Base-by-base conservation (phyloP, 2,113 vertebrate genomes). In the Ibidorhyncha struthersii region DNA sequence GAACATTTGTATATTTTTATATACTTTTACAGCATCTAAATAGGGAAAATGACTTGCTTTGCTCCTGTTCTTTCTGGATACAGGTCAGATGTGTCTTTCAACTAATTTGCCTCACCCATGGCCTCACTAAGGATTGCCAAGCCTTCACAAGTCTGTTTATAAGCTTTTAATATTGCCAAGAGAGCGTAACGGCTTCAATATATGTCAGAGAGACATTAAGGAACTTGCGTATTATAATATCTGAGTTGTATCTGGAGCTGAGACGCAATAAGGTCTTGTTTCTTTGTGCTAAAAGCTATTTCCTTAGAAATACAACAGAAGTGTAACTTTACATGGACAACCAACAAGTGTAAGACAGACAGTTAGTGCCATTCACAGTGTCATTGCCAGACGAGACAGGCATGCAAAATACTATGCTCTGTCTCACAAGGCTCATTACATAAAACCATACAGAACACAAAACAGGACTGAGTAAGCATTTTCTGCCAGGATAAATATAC, bases 401-500 rank as follows among this genome's bases (percentile, higher is more conserved):
- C 45, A 63, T 74, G 38, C 55, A 91, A 74, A 87, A 85, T 52
- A 86, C 50, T 41, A 7, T 66, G 20, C 21, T 62, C 45, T 17
- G 9, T 89, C 90, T 81, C 83, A 83, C 22, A 83, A 83, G 43
- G 38, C 30, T 92, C 58, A 66, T 47, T 50, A 70, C 19, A 70
- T 52, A 90, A 94, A 96, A 82, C n/a, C 89, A 96, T 71, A 82
- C 27, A 82, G 72, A 94, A 97, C 80, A 85, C 34, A 77, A 93
- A 95, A 52, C 50, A 90, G 19, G 38, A 45, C 12, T 8, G 1
- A 77, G 32, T 82, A 73, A 93, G 82, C 62, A n/a, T 71, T 90
- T 91, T 76, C 63, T 83, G 77, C 81, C 73, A 80, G 65, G 49
- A 96, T 92, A 82, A 95, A 95, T 45, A 89, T 38, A 78, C 2